phyloP scores from a whole-genome alignment of 2,797 vertebrate genomes.

The Gymnodraco acuticeps region DNA sequence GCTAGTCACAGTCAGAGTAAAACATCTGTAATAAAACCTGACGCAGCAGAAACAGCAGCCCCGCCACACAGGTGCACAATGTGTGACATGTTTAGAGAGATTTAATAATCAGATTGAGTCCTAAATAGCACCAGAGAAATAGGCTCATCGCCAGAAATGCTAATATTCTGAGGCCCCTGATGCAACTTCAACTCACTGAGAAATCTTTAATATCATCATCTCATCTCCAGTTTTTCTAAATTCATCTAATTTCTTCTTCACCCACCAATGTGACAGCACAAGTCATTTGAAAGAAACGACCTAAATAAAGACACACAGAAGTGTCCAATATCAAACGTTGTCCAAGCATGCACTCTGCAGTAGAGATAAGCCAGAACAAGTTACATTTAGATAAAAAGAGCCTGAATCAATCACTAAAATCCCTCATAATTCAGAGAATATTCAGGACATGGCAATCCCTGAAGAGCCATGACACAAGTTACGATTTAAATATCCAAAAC shows the following conservation, averaged over 20 bases:
- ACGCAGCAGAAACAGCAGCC: slow-evolving; percentile 28
- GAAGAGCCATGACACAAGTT: not conserved
- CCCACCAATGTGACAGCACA: not conserved
- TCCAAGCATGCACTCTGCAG: not conserved
- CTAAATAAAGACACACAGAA: not conserved
- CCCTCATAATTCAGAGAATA: not conserved
- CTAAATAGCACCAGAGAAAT: slow-evolving; percentile 14
- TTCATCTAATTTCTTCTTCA: not conserved
- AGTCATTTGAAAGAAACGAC: not conserved
- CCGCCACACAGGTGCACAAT: slow-evolving; percentile 16
- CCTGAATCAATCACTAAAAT: not conserved
- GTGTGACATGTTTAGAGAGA: slow-evolving; percentile 41
- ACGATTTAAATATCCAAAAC: not conserved
- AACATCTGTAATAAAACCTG: slow-evolving; percentile 40
- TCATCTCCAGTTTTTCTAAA: not conserved
- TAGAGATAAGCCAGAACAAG: not conserved
- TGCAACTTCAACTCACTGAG: not conserved
- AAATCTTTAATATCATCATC: not conserved
- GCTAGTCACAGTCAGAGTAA: slow-evolving; percentile 4
- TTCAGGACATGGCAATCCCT: not conserved
- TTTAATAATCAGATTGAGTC: slow-evolving; percentile 32
- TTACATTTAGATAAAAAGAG: not conserved
- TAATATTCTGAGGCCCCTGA: not conserved
- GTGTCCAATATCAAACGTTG: not conserved
- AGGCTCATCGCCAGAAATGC: not conserved